Evolutionary conservation across 2,113 vertebrate genomes (phyloP).

Genomic region (Sprattus sprattus): DNA sequence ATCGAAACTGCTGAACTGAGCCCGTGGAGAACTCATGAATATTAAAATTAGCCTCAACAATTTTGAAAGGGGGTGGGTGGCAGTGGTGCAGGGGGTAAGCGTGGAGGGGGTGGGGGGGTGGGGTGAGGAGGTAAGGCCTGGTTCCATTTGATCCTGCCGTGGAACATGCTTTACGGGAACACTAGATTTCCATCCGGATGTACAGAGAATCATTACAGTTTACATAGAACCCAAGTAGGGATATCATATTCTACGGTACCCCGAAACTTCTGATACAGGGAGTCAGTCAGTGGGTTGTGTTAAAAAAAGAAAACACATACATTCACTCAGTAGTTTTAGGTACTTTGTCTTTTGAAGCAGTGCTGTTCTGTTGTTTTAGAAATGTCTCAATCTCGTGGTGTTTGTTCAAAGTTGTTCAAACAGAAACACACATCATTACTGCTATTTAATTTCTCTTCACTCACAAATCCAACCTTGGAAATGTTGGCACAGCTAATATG

Average conservation of each 20-base stretch:
- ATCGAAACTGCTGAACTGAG: conserved; percentile 96
- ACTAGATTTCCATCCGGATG: not conserved
- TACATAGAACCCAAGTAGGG: not conserved
- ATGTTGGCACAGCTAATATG: not conserved
- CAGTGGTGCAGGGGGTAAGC: not conserved
- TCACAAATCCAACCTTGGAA: not conserved
- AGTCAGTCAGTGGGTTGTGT: not conserved
- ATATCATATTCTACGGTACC: not conserved
- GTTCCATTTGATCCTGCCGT: not conserved
- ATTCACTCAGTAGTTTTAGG: not conserved
- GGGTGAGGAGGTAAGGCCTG: conserved; percentile 47
- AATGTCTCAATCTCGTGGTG: not conserved
- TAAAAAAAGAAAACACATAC: not conserved
- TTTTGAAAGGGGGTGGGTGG: conserved; percentile 71
- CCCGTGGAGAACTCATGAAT: conserved; percentile 98
- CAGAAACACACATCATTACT: not conserved
- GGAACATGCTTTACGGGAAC: not conserved
- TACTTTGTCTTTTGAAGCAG: not conserved
- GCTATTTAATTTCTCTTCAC: not conserved
- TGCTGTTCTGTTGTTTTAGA: not conserved
- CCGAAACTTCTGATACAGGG: not conserved
- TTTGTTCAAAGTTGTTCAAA: not conserved
- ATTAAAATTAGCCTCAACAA: conserved; percentile 96
- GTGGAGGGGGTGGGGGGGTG: conserved; percentile 17
- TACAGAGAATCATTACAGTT: not conserved